These are phyloP conservation scores for Xestia ashworthii DNA, from an alignment of 2,888 invertebrate species.

Conservation along the genomic window DNA sequence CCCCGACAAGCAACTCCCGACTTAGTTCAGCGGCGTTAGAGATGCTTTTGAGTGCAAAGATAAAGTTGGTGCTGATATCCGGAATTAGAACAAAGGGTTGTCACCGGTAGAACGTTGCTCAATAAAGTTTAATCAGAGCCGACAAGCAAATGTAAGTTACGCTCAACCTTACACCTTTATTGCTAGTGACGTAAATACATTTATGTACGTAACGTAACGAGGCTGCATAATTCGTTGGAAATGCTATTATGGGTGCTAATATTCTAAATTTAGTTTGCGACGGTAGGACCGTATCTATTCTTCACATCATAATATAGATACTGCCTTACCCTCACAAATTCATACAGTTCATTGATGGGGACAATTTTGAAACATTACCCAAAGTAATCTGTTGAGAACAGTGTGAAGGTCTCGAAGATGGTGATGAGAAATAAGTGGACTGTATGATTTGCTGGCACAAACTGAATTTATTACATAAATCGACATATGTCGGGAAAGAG, in stretches of 20 bases:
- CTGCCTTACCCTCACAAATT: not conserved
- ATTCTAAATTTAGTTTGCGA: slow-evolving; percentile 23
- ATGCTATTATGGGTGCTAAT: slow-evolving; percentile 43
- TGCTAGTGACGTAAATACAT: slow-evolving; percentile 56
- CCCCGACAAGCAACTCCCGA: slow-evolving; percentile 31
- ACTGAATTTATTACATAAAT: no score
- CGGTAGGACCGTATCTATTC: no score
- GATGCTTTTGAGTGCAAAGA: slow-evolving; percentile 35
- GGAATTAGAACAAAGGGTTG: slow-evolving; percentile 85
- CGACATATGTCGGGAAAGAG: not conserved
- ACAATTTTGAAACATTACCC: not conserved
- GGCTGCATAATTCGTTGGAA: slow-evolving; percentile 45
- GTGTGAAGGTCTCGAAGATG: no score
- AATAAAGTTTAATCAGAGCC: slow-evolving; percentile 83
- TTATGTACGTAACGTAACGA: slow-evolving; percentile 53
- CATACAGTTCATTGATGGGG: not conserved
- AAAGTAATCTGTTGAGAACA: no score
- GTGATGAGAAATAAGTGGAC: no score
- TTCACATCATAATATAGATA: no score
- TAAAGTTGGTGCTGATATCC: slow-evolving; percentile 71
- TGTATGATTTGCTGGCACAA: no score
- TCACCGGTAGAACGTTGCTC: slow-evolving; percentile 80
- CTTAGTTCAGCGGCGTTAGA: slow-evolving; percentile 55
- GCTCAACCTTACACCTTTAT: slow-evolving; percentile 64
- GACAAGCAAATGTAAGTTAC: slow-evolving; percentile 76